phyloP scores from a whole-genome alignment of 2,113 vertebrate species.

The Pollimyrus isidori region DNA sequence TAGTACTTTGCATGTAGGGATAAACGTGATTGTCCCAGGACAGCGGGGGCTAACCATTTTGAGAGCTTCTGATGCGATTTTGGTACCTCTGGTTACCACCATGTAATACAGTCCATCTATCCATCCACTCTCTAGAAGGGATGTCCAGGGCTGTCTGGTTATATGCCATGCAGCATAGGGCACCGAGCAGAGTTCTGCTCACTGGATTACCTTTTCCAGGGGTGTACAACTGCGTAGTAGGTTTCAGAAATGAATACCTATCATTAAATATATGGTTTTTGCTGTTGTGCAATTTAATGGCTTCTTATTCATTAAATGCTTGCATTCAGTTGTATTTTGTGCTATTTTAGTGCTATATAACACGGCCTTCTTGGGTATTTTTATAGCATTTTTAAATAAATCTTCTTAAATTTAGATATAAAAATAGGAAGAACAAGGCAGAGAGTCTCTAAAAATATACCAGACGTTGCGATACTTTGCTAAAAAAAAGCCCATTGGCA shows the following conservation, averaged over 20 bases:
- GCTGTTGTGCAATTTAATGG: background rate
- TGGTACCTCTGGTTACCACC: background rate
- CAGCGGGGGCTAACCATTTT: background rate
- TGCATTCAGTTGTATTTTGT: background rate
- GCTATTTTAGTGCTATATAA: background rate
- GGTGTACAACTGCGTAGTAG: background rate
- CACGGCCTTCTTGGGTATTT: background rate
- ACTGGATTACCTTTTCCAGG: background rate
- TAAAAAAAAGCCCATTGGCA: background rate
- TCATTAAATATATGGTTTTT: background rate
- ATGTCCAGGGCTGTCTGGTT: background rate
- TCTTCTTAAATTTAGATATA: background rate
- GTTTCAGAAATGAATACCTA: background rate
- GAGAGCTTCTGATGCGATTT: background rate
- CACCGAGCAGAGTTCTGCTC: background rate
- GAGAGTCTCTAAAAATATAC: too few species aligned
- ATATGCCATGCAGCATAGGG: background rate
- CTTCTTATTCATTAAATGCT: background rate
- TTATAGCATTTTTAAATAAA: background rate
- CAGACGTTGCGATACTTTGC: too few species aligned
- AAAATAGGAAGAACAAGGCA: background rate
- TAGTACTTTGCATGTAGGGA: background rate
- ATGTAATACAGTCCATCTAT: background rate
- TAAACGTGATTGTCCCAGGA: background rate
- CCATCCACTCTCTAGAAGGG: background rate